These are phyloP conservation scores for Pandion haliaetus DNA, from an alignment of 2,113 vertebrate genomes.

Conservation along the genomic window DNA sequence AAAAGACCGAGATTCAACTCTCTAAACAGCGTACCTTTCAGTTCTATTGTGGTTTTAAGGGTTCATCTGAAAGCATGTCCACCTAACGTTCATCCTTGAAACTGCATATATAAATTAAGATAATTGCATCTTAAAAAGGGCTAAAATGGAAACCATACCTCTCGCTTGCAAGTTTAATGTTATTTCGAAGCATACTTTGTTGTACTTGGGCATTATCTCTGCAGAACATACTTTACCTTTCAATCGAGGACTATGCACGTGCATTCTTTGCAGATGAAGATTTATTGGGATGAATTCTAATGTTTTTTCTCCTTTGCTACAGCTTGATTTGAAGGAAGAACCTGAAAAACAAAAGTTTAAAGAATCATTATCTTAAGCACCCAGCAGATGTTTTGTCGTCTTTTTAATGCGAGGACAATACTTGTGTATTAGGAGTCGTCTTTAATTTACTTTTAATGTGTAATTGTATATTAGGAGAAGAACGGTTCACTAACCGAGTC, in stretches of 20 bases:
- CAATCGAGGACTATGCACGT: constrained; percentile 87
- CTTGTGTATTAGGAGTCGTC: background rate
- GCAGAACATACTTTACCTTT: constrained; percentile 79
- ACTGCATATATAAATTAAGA: background rate
- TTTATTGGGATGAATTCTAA: constrained; percentile 97
- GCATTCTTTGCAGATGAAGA: constrained; percentile 96
- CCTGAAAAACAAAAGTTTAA: constrained; percentile 74
- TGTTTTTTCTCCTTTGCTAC: constrained; percentile 94
- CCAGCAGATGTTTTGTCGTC: background rate
- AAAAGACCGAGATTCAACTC: background rate
- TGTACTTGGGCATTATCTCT: background rate
- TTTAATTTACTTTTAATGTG: constrained; percentile 33
- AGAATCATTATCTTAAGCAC: constrained; percentile 25
- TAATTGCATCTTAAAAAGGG: background rate
- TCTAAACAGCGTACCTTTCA: background rate
- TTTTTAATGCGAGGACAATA: background rate
- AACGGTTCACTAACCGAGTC: constrained; percentile 3
- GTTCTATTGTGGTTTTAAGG: background rate
- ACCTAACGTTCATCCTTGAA: background rate
- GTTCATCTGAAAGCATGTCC: background rate
- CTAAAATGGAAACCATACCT: background rate
- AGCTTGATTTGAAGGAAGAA: constrained; percentile 94
- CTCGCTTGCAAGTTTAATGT: background rate
- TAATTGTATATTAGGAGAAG: background rate
- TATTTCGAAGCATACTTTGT: background rate